Base-by-base conservation (phyloP, 2,888 invertebrate species). In the Leistus spinibarbis region DNA sequence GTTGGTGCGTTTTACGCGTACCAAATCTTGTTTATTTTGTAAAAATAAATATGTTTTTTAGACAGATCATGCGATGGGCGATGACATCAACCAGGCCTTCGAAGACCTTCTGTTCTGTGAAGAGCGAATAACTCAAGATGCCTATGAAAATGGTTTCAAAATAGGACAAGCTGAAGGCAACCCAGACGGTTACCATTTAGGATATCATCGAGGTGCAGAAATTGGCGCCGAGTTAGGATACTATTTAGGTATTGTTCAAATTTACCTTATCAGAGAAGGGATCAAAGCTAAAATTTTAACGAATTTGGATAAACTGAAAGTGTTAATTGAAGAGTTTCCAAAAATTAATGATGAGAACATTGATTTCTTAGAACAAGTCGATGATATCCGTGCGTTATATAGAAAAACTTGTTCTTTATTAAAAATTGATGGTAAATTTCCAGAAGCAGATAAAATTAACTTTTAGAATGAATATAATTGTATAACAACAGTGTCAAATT, bases 161-260 rank as follows among this genome's bases (percentile, higher is more conserved):
- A 88, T 88, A 79, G 94, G 94, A 0, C 84, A 84, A 67, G 83
- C 85, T 40, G 88, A 90, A 80, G 93, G 91, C 2, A 91, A 90
- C 80, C 82, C 89, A 17, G 91, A 92, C 82, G 93, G 91, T 1
- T 93, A 88, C 82, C 92, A 93, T 83, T 85, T 92, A 77, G 95
- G 95, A 1, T 94, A 93, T 82, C 92, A 94, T 77, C 90, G 91
- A 84, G 95, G 94, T 9, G 89, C 91, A 69, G 90, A 92, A 82
- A 82, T 95, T 17, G 95, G 95, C 2, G 89, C 91, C 63, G 94
- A 95, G 85, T 85, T 96, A 81, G 95, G 95, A 5, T 91, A 89
- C 82, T 95, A 93, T 81, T 86, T 89, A 66, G 92, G 92, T 2
- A 86, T 89, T 63, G 85, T 91, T 1, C 86, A 89, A 72, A 86